Evolutionary conservation across 2,113 vertebrate genomes (phyloP).

Genomic region (Lampris megalopsis): DNA sequence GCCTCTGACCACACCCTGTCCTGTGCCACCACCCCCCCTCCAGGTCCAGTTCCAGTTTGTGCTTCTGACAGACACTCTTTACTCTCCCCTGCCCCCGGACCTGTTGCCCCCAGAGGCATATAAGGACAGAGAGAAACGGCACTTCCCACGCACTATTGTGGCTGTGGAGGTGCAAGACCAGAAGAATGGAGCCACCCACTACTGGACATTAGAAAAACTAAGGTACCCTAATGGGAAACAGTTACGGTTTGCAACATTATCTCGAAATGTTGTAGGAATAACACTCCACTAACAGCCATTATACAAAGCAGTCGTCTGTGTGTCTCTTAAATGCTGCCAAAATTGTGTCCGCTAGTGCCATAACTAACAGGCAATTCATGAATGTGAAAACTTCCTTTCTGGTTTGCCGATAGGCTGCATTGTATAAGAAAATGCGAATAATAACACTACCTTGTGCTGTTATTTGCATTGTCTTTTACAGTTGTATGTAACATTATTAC

Average conservation of each 20-base stretch:
- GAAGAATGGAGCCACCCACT: constrained; percentile 97
- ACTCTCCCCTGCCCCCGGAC: constrained; percentile 94
- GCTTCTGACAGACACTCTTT: constrained; percentile 94
- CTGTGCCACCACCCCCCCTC: neutral
- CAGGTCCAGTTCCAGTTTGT: constrained; percentile 99
- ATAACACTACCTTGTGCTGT: no score
- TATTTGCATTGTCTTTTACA: no score
- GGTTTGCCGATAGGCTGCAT: no score
- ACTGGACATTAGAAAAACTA: constrained; percentile 97
- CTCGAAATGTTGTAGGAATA: no score
- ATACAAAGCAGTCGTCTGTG: no score
- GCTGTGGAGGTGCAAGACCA: constrained; percentile 98
- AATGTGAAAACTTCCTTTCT: no score
- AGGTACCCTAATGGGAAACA: constrained; percentile 78
- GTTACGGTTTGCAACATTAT: neutral
- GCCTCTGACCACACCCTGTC: neutral
- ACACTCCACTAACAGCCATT: no score
- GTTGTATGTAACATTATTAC: no score
- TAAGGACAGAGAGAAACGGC: constrained; percentile 89
- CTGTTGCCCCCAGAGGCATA: constrained; percentile 88
- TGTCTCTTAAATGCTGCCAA: no score
- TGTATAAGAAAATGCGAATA: no score
- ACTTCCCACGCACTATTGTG: constrained; percentile 94
- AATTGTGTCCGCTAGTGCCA: no score
- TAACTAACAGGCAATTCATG: no score